Evolutionary conservation across 2,888 invertebrate genomes (phyloP).

Genomic region (Artemia sinica): DNA sequence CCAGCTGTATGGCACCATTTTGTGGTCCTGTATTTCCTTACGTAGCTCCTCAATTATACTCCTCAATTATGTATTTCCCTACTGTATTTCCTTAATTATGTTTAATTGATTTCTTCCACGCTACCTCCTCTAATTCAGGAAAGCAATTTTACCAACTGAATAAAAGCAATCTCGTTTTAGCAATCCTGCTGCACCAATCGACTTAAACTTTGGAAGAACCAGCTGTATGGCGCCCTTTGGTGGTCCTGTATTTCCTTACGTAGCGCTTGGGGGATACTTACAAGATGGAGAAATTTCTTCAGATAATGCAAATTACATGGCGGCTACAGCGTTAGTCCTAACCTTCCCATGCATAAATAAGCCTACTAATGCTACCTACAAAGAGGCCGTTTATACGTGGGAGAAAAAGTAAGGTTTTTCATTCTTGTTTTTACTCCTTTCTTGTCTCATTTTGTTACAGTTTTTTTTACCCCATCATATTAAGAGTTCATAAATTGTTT

Average conservation of each 20-base stretch:
- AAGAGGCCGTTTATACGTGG: constrained; percentile 65
- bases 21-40: constrained; percentile 87
- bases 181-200: not conserved
- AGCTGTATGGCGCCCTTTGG: constrained; percentile 71
- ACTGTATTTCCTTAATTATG: too few relatives aligned
- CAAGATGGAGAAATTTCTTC: constrained; percentile 27
- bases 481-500: too few relatives aligned
- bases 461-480: not conserved
- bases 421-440: constrained; percentile 6
- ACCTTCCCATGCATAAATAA: constrained; percentile 73
- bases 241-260: constrained; percentile 78
- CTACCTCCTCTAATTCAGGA: too few relatives aligned
- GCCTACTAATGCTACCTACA: constrained; percentile 39
- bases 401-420: constrained; percentile 43
- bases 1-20: constrained; percentile 62
- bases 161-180: not conserved
- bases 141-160: too few relatives aligned
- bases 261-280: constrained; percentile 72
- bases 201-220: constrained; percentile 2
- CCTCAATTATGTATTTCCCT: too few relatives aligned
- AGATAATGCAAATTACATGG: constrained; percentile 42
- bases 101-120: too few relatives aligned
- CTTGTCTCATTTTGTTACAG: not conserved
- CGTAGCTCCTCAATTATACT: too few relatives aligned
- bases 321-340: constrained; percentile 67